Percentiles rank a stretch among this genome's conserved stretches.
phyloP scores from a whole-genome alignment of 1,140 invertebrate genomes.

The Drosophila arizonae region DNA sequence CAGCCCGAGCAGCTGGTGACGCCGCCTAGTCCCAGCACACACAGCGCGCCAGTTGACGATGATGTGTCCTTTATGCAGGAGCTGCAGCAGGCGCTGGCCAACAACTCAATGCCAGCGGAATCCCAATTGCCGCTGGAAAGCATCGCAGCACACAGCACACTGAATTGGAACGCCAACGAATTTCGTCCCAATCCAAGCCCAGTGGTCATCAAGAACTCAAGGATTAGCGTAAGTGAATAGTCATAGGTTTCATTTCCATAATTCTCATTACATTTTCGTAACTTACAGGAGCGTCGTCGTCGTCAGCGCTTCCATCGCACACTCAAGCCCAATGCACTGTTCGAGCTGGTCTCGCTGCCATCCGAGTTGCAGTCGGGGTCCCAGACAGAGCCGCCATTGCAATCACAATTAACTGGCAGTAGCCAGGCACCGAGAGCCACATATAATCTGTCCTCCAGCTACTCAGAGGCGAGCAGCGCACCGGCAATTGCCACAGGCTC shows the following conservation, averaged over 20 bases:
- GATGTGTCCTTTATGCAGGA: conserved; percentile 3
- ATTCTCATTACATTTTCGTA: neutral
- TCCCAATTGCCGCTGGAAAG: neutral
- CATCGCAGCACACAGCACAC: conserved; percentile 19
- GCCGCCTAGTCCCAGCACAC: neutral
- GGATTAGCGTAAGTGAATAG: conserved; percentile 18
- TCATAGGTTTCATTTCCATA: no score
- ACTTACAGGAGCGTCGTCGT: conserved; percentile 12
- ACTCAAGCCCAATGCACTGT: conserved; percentile 23
- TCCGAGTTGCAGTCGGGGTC: neutral
- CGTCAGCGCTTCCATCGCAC: conserved; percentile 33
- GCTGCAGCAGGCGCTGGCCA: neutral
- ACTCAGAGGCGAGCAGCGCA: neutral
- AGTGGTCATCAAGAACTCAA: neutral
- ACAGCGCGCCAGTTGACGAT: neutral
- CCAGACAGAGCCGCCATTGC: neutral
- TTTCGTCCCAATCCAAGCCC: conserved; percentile 3
- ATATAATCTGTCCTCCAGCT: neutral
- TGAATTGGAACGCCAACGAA: conserved; percentile 35
- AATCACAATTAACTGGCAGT: neutral
- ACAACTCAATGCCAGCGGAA: neutral
- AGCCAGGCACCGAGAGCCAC: neutral
- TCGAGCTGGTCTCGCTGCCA: conserved; percentile 20
- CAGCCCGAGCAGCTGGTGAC: neutral
- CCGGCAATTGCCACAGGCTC: neutral